Evolutionary conservation across 2,888 invertebrate genomes (phyloP), one percentile per base, ranked within the genome.

Genomic region (Sisyra terminalis): DNA sequence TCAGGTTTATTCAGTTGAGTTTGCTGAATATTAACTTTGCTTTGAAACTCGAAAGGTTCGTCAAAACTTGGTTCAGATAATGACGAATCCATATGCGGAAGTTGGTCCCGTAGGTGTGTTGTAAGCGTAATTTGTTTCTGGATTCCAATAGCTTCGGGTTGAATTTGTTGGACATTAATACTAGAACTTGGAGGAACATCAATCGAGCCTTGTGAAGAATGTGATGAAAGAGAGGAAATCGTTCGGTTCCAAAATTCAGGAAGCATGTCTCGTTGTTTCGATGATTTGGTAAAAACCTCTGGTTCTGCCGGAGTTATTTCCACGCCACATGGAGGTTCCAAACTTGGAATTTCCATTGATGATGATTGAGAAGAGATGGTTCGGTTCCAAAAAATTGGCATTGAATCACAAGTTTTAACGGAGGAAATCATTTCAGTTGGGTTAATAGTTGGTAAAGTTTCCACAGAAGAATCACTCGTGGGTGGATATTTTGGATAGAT

Each of bases 61-160:
- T 37, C 37, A 17, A 37, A 17, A 37, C 37, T 37, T n/a, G 11
- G 16, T 17, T 37, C 18, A 3, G 37, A 37, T 8, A 37, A 3
- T 17, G 37, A 37, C 7, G 37, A 37, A 10, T 37, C 37, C 37
- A 16, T 18, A n/a, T 37, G 16, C 8, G 37, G n/a, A 16, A 37
- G 18, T 3, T 18, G 37, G 17, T 37, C 18, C 2, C 37, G 16
- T 11, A 37, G 17, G 17, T 16, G 8, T 37, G 37, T 37, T 5
- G 37, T 18, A 8, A 37, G 18, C 16, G 37, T 37, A 18, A 37
- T 37, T 18, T 37, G 37, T 18, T 37, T 37, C 18, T 37, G 16
- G 18, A 37, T 16, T 17, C 15, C 3, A 10, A 13, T 13, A 16
- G 8, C 37, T 4, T 18, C 11, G 9, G 16, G 17, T 37, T 37